These are phyloP conservation scores for Gymnoscopelus microlampas DNA, from an alignment of 2,797 vertebrate genomes.

Conservation along the genomic window DNA sequence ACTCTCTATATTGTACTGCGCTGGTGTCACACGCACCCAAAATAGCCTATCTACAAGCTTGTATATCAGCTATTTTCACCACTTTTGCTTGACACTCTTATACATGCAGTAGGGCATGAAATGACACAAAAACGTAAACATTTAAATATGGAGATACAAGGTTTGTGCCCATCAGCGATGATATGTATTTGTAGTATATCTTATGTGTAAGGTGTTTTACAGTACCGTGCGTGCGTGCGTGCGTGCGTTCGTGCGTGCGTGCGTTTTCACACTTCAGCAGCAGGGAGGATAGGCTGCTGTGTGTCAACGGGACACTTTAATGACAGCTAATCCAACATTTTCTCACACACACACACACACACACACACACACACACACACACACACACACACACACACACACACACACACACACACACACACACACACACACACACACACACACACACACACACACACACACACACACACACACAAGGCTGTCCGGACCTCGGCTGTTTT, in stretches of 20 bases:
- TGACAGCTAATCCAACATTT: constrained; percentile 6
- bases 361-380: constrained; percentile 10
- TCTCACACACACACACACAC: constrained; percentile 2
- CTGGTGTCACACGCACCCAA: too few relatives aligned
- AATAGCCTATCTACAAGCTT: too few relatives aligned
- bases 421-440: constrained; percentile 17
- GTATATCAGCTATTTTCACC: too few relatives aligned
- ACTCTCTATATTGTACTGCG: too few relatives aligned
- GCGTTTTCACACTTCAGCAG: constrained; percentile 16
- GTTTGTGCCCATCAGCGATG: too few relatives aligned
- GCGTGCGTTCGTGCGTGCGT: neutral
- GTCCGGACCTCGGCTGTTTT: constrained; percentile 38
- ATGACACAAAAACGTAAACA: too few relatives aligned
- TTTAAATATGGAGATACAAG: too few relatives aligned
- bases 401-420: constrained; percentile 27
- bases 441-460: constrained; percentile 15
- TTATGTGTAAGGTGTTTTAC: too few relatives aligned
- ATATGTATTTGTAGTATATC: too few relatives aligned
- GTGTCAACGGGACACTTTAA: constrained; percentile 55
- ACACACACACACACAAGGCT: constrained; percentile 15
- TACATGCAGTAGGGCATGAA: too few relatives aligned
- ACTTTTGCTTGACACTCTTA: too few relatives aligned
- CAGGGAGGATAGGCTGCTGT: constrained; percentile 55
- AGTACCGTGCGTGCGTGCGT: constrained; percentile 2
- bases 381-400: neutral